These are phyloP conservation scores for Machimus rusticus DNA, from an alignment of 2,888 invertebrate species.

Conservation along the genomic window DNA sequence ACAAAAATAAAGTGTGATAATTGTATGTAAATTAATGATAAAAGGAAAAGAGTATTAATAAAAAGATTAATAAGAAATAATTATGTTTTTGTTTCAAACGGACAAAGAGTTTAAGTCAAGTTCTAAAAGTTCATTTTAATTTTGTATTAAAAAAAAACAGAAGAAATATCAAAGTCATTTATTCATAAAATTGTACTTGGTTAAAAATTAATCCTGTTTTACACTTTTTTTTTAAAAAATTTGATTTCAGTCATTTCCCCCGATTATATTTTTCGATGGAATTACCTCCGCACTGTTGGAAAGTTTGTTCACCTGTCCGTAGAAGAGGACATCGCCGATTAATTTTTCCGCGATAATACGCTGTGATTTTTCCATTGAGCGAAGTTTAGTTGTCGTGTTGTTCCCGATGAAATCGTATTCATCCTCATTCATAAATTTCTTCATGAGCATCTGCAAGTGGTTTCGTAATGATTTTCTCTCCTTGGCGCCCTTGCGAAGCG, in stretches of 20 bases:
- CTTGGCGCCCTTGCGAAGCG: background rate
- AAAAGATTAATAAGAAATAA: background rate
- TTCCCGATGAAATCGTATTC: background rate
- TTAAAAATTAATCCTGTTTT: background rate
- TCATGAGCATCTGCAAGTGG: background rate
- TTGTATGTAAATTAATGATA: conserved; percentile 17
- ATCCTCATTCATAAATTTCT: background rate
- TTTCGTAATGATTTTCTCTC: background rate
- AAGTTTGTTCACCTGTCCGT: background rate
- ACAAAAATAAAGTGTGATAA: conserved; percentile 23
- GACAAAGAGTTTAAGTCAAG: too few species aligned
- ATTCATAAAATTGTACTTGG: background rate
- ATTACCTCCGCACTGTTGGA: background rate
- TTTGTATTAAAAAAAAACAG: too few species aligned
- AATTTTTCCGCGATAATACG: background rate
- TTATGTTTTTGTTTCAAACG: background rate
- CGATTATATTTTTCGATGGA: background rate
- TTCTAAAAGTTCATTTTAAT: too few species aligned
- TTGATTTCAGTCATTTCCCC: background rate
- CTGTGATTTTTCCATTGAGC: background rate
- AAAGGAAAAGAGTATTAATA: conserved; percentile 11
- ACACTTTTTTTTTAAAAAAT: background rate
- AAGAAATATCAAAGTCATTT: background rate
- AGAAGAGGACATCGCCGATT: background rate
- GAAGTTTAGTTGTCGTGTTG: background rate